Conservation (phyloP, 1,140 invertebrate genomes). For the Eulimnadia texana region DNA sequence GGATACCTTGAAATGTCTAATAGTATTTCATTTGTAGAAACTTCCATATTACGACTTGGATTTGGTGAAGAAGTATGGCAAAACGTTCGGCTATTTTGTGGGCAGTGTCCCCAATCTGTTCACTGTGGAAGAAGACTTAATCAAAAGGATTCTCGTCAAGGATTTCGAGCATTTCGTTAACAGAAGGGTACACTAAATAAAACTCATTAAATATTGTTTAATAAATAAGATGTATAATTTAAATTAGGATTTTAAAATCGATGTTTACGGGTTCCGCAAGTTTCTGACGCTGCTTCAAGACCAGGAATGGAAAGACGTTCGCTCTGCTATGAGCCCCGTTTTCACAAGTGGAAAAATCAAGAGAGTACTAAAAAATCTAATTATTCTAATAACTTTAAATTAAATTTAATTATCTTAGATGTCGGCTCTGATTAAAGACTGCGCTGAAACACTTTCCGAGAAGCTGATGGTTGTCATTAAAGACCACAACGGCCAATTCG, state of each 20-base stretch:
- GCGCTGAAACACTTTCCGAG: neutral
- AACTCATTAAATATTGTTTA: neutral
- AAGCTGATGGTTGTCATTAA: neutral
- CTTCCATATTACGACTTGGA: constrained; percentile 9
- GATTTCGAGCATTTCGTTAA: constrained; percentile 42
- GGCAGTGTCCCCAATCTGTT: constrained; percentile 2
- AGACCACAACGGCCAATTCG: neutral
- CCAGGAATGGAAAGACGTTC: constrained; percentile 29
- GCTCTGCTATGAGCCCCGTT: constrained; percentile 30
- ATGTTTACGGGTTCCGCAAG: constrained; percentile 4
- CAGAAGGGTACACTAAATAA: constrained; percentile 1
- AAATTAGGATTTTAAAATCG: neutral
- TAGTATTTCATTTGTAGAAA: neutral
- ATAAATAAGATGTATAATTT: neutral
- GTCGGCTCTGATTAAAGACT: constrained; percentile 8
- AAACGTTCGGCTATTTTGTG: constrained; percentile 10
- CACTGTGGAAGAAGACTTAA: constrained; percentile 33
- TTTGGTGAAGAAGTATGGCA: constrained; percentile 11
- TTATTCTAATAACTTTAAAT: neutral
- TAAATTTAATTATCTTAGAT: neutral
- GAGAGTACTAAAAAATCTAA: neutral
- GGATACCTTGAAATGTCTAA: neutral
- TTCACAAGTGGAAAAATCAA: constrained; percentile 32
- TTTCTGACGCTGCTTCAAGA: constrained; percentile 11
- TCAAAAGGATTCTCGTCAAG: constrained; percentile 37